phyloP scores from a whole-genome alignment of 1,140 invertebrate species.

The Venustaconcha ellipsiformis region DNA sequence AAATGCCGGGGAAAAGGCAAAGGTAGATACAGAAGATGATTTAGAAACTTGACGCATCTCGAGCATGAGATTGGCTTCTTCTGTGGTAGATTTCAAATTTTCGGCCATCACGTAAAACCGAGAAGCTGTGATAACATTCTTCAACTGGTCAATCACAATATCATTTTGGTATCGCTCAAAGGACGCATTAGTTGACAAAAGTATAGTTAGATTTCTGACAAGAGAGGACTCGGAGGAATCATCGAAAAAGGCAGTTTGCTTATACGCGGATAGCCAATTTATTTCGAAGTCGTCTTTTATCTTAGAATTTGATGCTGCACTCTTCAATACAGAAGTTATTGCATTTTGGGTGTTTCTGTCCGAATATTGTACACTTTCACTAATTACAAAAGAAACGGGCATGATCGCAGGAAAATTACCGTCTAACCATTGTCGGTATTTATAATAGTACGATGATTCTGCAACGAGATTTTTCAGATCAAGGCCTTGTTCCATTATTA shows the following conservation, averaged over 20 bases:
- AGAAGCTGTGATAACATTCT: constrained; percentile 80
- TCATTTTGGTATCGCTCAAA: constrained; percentile 77
- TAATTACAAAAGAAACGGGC: constrained; percentile 20
- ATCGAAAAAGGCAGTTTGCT: background rate
- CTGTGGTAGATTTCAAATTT: constrained; percentile 39
- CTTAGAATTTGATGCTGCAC: background rate
- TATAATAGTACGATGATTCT: constrained; percentile 57
- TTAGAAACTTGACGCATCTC: constrained; percentile 44
- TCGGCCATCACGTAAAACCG: constrained; percentile 47
- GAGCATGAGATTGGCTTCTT: constrained; percentile 51
- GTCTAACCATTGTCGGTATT: constrained; percentile 5
- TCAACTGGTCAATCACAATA: constrained; percentile 83
- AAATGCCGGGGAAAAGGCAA: constrained; percentile 54
- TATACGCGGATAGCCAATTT: constrained; percentile 24
- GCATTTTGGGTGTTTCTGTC: background rate
- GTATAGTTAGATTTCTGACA: constrained; percentile 79
- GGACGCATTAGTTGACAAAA: constrained; percentile 68
- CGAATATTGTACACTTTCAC: constrained; percentile 8
- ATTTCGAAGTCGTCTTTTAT: constrained; percentile 10
- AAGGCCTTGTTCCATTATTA: constrained; percentile 83
- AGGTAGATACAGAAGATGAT: constrained; percentile 35
- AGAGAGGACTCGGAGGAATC: constrained; percentile 74
- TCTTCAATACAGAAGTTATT: background rate
- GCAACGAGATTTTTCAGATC: constrained; percentile 73
- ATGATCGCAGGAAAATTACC: constrained; percentile 1